Evolutionary conservation across 2,888 invertebrate species (phyloP).

Genomic region (Bhutanitis thaidina): DNA sequence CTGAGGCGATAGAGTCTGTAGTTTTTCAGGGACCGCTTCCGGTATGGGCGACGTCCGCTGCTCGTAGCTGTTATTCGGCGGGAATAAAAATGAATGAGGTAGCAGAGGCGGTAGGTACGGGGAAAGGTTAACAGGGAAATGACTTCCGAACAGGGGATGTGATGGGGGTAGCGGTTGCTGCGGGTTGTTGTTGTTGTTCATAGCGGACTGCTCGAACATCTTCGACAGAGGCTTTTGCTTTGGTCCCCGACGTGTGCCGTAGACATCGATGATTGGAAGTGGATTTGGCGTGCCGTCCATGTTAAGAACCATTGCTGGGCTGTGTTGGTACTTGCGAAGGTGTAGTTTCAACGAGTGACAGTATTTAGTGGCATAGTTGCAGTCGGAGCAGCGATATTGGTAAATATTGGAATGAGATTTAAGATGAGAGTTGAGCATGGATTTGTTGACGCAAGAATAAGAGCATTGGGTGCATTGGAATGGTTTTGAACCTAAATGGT

Average conservation of each 20-base stretch:
- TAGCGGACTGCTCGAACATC: slow-evolving; percentile 54
- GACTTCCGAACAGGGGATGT: slow-evolving; percentile 64
- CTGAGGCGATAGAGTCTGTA: slow-evolving; percentile 46
- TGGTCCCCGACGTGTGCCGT: slow-evolving; percentile 93
- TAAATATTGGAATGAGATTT: slow-evolving; percentile 97
- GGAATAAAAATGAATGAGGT: slow-evolving; percentile 70
- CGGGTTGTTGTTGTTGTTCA: slow-evolving; percentile 44
- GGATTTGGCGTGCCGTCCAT: slow-evolving; percentile 94
- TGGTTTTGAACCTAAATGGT: slow-evolving; percentile 97
- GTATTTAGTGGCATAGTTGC: slow-evolving; percentile 98
- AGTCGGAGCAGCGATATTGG: slow-evolving; percentile 95
- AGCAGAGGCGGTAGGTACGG: slow-evolving; percentile 70
- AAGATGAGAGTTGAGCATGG: slow-evolving; percentile 98
- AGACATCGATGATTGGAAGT: slow-evolving; percentile 92
- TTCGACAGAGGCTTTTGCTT: slow-evolving; percentile 79
- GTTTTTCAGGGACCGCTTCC: slow-evolving; percentile 44
- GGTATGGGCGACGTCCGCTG: slow-evolving; percentile 51
- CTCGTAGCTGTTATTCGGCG: slow-evolving; percentile 70
- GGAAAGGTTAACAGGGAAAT: slow-evolving; percentile 63
- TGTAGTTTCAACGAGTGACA: slow-evolving; percentile 98
- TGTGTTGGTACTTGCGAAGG: slow-evolving; percentile 93
- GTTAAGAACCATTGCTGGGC: slow-evolving; percentile 93
- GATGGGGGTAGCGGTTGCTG: slow-evolving; percentile 48
- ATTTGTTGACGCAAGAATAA: slow-evolving; percentile 97
- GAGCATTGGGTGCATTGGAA: slow-evolving; percentile 94